Evolutionary conservation across 2,113 vertebrate genomes (phyloP).

Genomic region (Bos taurus): DNA sequence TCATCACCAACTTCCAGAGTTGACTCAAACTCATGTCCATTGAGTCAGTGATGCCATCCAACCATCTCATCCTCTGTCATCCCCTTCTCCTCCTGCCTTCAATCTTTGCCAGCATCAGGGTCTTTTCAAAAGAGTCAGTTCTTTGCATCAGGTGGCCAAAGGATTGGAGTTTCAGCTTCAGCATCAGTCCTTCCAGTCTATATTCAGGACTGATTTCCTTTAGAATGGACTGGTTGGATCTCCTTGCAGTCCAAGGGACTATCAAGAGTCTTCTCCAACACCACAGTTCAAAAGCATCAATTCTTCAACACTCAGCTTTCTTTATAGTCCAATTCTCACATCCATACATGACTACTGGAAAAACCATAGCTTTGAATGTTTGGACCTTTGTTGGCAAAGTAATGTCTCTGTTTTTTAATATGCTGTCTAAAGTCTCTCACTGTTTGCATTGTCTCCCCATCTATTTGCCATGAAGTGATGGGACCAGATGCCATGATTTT

Average conservation of each 20-base stretch:
- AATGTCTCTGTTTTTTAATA: neutral
- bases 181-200: neutral
- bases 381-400: neutral
- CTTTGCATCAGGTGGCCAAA: neutral
- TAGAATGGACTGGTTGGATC: neutral
- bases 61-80: neutral
- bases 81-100: neutral
- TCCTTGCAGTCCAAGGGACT: neutral
- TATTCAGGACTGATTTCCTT: neutral
- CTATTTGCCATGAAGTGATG: neutral
- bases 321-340: neutral
- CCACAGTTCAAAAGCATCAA: neutral
- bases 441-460: neutral
- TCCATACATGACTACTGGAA: neutral
- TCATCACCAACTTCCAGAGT: neutral
- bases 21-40: neutral
- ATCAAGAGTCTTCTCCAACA: neutral
- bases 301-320: neutral
- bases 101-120: neutral
- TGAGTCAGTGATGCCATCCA: neutral
- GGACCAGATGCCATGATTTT: neutral
- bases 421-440: neutral
- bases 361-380: neutral
- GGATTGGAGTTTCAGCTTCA: neutral
- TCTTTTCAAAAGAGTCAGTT: neutral